Base-by-base conservation (phyloP, 2,797 vertebrate genomes). In the Semaprochilodus insignis region DNA sequence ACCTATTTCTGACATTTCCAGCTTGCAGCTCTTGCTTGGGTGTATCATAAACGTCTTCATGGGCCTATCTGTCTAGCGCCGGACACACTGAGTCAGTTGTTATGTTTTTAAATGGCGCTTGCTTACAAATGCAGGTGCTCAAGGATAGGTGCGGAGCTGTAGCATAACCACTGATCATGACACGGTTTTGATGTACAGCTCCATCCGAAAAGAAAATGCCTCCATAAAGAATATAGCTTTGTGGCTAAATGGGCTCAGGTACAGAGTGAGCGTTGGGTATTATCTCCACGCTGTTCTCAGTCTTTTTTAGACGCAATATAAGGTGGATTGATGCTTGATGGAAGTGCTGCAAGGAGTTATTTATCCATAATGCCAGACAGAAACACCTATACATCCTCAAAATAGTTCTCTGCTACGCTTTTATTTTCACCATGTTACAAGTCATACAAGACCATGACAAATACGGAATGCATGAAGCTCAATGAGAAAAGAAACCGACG, bases 1-100 rank as follows among this genome's bases (percentile, higher is more conserved):
- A 82, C 86, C 85, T 82, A 85, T 81, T 78, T 79, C 66, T 82
- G 84, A 87, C 70, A 81, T 89, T 85, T 86, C 76, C 60, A 67
- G 75, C 34, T 25, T 81, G 70, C 83, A 79, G 77, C 72, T 85
- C 75, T 80, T 78, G 34, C 57, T 71, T 72, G 34, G 63, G 54
- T 80, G 69, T 52, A 78, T 81, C 70, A 85, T 85, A 85, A 83
- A 88, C 77, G 74, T 82, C 81, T 85, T 86, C 72, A 88, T 74
- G 81, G 77, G 62, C 65, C 73, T 83, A 86, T 87, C 78, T 72
- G 77, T 87, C 80, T 59, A 69, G 16, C 13, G 36, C 60, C 59
- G 60, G 57, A 74, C 54, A 25, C 14, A 67, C 69, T 54, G 59
- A 66, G 78, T 65, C 73, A 54, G 66, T 21, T 76, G 71, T 77